These are phyloP conservation scores for Gallinago jamesoni DNA, from an alignment of 2,113 vertebrate genomes.

Conservation along the genomic window DNA sequence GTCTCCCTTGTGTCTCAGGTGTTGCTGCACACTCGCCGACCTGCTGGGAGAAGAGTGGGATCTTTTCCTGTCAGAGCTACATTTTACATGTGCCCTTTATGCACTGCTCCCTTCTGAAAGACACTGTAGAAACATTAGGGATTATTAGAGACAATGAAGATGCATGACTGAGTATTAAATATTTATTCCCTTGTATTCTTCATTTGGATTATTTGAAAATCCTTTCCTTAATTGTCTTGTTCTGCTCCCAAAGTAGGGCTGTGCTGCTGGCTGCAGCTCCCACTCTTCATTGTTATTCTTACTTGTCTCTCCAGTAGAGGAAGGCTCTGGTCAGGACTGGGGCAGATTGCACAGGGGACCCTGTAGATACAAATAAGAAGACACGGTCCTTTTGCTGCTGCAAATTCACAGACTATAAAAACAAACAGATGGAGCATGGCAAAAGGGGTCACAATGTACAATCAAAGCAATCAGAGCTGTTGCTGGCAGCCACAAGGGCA, in stretches of 20 bases:
- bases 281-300: neutral
- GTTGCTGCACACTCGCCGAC: neutral
- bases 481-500: neutral
- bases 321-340: neutral
- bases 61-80: neutral
- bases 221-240: conserved; percentile 1
- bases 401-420: neutral
- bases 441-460: conserved; percentile 25
- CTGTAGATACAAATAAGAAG: neutral
- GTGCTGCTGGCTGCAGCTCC: neutral
- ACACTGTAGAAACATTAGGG: neutral
- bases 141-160: neutral
- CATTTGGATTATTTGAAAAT: conserved; percentile 26
- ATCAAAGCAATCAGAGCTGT: neutral
- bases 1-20: neutral
- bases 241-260: neutral
- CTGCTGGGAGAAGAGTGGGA: neutral
- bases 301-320: neutral
- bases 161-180: neutral
- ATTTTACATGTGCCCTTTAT: neutral
- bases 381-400: neutral
- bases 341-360: neutral
- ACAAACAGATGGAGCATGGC: conserved; percentile 29
- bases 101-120: neutral
- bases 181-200: conserved; percentile 37